Conservation (phyloP, 2,888 invertebrate species). For the Galerucella nymphaeae region DNA sequence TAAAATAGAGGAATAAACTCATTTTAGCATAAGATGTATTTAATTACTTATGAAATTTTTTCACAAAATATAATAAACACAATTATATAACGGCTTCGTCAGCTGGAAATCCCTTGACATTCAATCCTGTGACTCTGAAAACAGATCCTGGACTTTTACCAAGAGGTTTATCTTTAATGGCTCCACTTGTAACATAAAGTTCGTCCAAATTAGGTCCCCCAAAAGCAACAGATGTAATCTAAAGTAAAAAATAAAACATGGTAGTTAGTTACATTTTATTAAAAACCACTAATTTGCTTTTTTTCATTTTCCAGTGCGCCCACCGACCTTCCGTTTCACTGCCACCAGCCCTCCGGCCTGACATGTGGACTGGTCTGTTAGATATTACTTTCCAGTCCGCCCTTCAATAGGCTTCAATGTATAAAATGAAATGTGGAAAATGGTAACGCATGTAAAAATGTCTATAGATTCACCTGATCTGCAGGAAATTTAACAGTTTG, state of each 20-base stretch:
- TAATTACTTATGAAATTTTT: not conserved
- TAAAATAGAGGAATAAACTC: too few relatives aligned
- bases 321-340: too few relatives aligned
- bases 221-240: slow-evolving; percentile 50
- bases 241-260: slow-evolving; percentile 13
- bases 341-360: too few relatives aligned
- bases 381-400: too few relatives aligned
- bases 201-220: slow-evolving; percentile 49
- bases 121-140: slow-evolving; percentile 59
- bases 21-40: too few relatives aligned
- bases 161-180: slow-evolving; percentile 33
- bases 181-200: slow-evolving; percentile 47
- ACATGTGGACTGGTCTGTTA: not conserved
- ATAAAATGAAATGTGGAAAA: not conserved
- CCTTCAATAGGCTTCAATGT: too few relatives aligned
- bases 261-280: too few relatives aligned
- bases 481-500: slow-evolving; percentile 73
- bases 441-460: not conserved
- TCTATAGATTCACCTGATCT: slow-evolving; percentile 65
- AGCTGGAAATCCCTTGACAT: slow-evolving; percentile 53
- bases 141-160: slow-evolving; percentile 58
- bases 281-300: too few relatives aligned
- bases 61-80: not conserved
- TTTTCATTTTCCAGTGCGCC: too few relatives aligned
- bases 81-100: slow-evolving; percentile 32